Percentiles rank a stretch among this genome's conserved stretches.
Conservation (phyloP, 2,888 invertebrate species). For the Gerris lacustris region DNA sequence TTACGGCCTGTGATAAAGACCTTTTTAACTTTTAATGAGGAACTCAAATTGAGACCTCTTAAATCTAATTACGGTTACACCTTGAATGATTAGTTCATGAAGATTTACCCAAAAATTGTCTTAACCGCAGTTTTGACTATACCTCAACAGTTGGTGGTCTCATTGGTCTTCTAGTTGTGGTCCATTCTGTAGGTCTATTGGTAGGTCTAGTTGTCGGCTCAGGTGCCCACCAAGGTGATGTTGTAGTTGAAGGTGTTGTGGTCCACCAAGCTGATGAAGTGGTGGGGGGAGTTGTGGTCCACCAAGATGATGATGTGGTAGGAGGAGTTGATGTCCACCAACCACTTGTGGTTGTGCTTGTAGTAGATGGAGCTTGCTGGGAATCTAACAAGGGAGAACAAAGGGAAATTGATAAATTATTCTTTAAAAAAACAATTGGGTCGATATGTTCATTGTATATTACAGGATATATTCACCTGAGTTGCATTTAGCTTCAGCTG, state of each 20-base stretch:
- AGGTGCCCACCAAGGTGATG: constrained; percentile 20
- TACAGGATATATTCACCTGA: constrained; percentile 11
- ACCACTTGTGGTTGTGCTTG: neutral
- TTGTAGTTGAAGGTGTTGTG: constrained; percentile 24
- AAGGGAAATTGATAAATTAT: too few relatives aligned
- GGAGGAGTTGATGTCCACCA: constrained; percentile 13
- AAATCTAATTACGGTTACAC: too few relatives aligned
- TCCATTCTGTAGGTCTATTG: constrained; percentile 39
- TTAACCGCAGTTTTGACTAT: too few relatives aligned
- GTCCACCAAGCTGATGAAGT: constrained; percentile 29
- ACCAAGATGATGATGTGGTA: neutral
- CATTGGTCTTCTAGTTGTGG: constrained; percentile 21
- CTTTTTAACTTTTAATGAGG: too few relatives aligned
- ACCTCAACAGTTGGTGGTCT: neutral
- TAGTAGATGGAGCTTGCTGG: too few relatives aligned
- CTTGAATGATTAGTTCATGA: too few relatives aligned
- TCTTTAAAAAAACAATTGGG: too few relatives aligned
- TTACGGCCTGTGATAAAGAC: too few relatives aligned
- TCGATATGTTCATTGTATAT: too few relatives aligned
- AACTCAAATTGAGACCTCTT: too few relatives aligned
- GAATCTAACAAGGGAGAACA: too few relatives aligned
- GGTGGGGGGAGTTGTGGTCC: constrained; percentile 24
- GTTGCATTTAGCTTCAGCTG: constrained; percentile 53
- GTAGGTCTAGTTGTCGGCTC: constrained; percentile 36
- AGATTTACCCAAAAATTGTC: too few relatives aligned